These are phyloP conservation scores for Edolisoma coerulescens DNA, from an alignment of 2,113 vertebrate species.

Conservation along the genomic window DNA sequence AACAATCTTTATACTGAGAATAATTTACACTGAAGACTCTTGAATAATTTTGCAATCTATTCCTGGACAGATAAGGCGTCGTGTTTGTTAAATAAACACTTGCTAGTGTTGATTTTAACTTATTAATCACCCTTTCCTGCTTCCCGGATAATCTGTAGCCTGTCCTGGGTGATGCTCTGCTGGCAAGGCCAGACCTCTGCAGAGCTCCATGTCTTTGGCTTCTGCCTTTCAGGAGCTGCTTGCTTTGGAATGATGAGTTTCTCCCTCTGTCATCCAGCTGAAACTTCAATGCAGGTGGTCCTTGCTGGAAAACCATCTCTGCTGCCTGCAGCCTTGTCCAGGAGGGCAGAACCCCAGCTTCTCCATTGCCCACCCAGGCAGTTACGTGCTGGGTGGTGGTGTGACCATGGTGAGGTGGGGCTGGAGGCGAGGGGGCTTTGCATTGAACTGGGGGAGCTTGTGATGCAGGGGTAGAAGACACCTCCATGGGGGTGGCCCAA, in stretches of 20 bases:
- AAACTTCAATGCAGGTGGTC: not conserved
- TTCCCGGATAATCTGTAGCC: not conserved
- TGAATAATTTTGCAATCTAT: slow-evolving; percentile 47
- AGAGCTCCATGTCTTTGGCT: not conserved
- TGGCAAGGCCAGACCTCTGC: not conserved
- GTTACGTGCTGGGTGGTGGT: accelerated
- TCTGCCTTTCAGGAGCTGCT: not conserved
- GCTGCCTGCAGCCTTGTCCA: not conserved
- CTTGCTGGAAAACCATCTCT: not conserved
- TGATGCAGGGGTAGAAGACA: not conserved
- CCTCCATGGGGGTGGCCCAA: not conserved
- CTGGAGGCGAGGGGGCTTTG: not conserved
- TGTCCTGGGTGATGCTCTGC: not conserved
- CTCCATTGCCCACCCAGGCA: accelerated
- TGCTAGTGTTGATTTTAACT: not conserved
- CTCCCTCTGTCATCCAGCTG: not conserved
- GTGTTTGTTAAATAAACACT: not conserved
- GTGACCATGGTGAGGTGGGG: accelerated
- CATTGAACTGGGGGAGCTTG: not conserved
- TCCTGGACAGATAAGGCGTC: not conserved
- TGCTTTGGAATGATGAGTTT: not conserved
- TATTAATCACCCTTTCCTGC: not conserved
- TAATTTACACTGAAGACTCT: slow-evolving; percentile 36
- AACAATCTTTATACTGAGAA: slow-evolving; percentile 14
- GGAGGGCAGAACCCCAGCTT: accelerated